Evolutionary conservation across 2,888 invertebrate species (phyloP).

Genomic region (Ectobius pallidus): DNA sequence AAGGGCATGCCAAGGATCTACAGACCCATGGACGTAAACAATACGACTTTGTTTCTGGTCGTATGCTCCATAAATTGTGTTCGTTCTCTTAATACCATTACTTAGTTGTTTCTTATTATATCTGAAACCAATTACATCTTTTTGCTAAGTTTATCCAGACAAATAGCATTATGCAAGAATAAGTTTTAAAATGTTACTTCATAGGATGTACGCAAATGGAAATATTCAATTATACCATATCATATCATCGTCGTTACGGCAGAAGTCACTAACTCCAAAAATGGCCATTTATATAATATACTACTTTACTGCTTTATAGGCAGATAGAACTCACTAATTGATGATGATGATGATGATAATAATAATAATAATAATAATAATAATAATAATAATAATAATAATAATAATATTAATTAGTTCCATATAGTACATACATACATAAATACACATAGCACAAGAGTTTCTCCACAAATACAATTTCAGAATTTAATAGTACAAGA

Average conservation of each 20-base stretch:
- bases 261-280: too few species aligned
- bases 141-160: not conserved
- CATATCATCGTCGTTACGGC: not conserved
- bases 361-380: too few species aligned
- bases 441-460: too few species aligned
- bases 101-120: constrained; percentile 67
- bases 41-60: constrained; percentile 73
- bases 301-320: not conserved
- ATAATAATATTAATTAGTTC: too few species aligned
- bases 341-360: not conserved
- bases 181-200: too few species aligned
- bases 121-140: constrained; percentile 51
- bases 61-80: constrained; percentile 79
- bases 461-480: too few species aligned
- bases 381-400: too few species aligned
- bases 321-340: not conserved
- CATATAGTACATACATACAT: too few species aligned
- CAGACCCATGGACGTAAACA: constrained; percentile 85
- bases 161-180: too few species aligned
- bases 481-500: too few species aligned
- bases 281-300: not conserved
- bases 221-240: too few species aligned
- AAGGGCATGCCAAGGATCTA: constrained; percentile 88
- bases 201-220: too few species aligned
- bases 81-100: constrained; percentile 71